Percentiles rank a stretch among this genome's conserved stretches.
Conservation (phyloP, 1,140 invertebrate genomes). For the Scaptomyza graminum region DNA sequence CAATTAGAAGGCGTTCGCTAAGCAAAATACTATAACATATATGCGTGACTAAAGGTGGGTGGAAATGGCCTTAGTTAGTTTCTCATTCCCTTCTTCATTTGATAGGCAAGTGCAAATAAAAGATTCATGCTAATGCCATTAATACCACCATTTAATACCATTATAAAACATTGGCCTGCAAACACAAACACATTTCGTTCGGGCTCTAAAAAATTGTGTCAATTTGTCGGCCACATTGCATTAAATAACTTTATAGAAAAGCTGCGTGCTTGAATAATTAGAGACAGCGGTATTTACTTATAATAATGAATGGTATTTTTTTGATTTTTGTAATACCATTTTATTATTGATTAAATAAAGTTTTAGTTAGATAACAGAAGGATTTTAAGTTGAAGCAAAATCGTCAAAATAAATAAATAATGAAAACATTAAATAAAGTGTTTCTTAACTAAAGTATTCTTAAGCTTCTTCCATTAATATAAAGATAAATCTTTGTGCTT, state of each 20-base stretch:
- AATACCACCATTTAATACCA: conserved; percentile 60
- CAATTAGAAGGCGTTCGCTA: conserved; percentile 50
- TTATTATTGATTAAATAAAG: conserved; percentile 5
- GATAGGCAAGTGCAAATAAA: conserved; percentile 59
- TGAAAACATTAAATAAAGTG: too few species aligned
- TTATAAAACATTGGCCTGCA: conserved; percentile 58
- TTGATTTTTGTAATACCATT: not conserved
- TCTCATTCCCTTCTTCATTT: conserved; percentile 4
- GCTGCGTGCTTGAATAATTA: conserved; percentile 14
- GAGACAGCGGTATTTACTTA: not conserved
- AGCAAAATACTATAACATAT: not conserved
- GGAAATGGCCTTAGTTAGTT: conserved; percentile 6
- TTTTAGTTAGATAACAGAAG: not conserved
- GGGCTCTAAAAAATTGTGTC: conserved; percentile 47
- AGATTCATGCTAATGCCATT: conserved; percentile 73
- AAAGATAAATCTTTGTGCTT: too few species aligned
- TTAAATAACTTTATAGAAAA: conserved; percentile 8
- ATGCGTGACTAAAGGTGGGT: conserved; percentile 37
- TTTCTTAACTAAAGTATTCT: too few species aligned
- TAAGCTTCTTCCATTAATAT: not conserved
- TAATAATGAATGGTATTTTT: not conserved
- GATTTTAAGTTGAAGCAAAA: not conserved
- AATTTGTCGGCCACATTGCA: conserved; percentile 25
- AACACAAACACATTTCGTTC: not conserved
- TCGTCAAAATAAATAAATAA: too few species aligned